phyloP scores from a whole-genome alignment of 2,797 vertebrate genomes.

The Poeciliopsis gracilis region DNA sequence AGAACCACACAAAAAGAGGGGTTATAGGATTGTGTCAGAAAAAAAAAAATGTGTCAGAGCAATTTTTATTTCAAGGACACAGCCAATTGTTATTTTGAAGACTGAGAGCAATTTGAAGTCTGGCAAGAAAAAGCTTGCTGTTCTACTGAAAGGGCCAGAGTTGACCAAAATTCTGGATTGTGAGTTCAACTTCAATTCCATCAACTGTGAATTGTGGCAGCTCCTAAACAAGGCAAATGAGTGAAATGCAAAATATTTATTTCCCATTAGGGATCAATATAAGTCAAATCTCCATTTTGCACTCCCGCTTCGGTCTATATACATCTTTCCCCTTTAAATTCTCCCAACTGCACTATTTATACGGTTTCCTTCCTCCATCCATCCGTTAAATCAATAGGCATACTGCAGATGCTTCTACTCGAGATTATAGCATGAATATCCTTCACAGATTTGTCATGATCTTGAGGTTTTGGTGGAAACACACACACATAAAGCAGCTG shows the following conservation, averaged over 20 bases:
- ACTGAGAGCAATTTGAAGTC: background rate
- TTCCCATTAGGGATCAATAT: constrained; percentile 46
- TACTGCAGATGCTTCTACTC: constrained; percentile 44
- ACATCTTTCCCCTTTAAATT: constrained; percentile 36
- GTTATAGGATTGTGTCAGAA: background rate
- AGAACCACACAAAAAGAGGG: background rate
- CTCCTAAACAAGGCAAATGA: constrained; percentile 15
- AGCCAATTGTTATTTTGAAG: background rate
- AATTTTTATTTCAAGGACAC: background rate
- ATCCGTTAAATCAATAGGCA: constrained; percentile 66
- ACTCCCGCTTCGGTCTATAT: constrained; percentile 13
- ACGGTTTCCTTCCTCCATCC: constrained; percentile 46
- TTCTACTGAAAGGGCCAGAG: background rate
- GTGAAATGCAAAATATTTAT: constrained; percentile 33
- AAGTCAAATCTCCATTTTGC: constrained; percentile 36
- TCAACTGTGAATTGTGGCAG: constrained; percentile 9
- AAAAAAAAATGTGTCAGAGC: background rate
- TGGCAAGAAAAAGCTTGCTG: background rate
- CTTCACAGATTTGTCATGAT: constrained; percentile 59
- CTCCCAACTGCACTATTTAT: constrained; percentile 32
- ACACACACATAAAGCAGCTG: constrained; percentile 29
- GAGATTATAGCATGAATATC: constrained; percentile 56
- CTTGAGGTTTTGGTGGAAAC: constrained; percentile 48
- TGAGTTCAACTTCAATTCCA: constrained; percentile 7
- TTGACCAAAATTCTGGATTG: constrained; percentile 1